Percentiles rank a stretch among this genome's conserved stretches.
These are phyloP conservation scores for Varanus salvator DNA, from an alignment of 2,113 vertebrate species.

Conservation along the genomic window DNA sequence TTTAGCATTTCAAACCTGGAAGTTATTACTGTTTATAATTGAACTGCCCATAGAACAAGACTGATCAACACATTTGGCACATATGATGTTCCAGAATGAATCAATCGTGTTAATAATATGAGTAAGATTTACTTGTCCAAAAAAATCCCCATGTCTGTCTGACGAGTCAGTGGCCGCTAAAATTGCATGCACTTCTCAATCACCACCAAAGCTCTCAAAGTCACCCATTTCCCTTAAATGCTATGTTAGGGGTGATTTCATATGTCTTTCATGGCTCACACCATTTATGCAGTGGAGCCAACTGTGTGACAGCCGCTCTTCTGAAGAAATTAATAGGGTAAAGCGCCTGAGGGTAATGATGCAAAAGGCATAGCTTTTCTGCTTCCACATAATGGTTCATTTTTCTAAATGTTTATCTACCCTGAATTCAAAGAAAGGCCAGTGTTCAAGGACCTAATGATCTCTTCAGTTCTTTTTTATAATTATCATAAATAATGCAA, in stretches of 20 bases:
- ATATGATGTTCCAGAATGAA: slow-evolving; percentile 50
- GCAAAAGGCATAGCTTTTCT: slow-evolving; percentile 23
- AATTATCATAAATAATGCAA: background rate
- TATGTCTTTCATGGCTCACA: slow-evolving; percentile 64
- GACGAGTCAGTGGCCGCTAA: slow-evolving; percentile 43
- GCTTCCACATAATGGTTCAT: slow-evolving; percentile 51
- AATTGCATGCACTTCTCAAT: slow-evolving; percentile 49
- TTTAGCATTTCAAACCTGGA: slow-evolving; percentile 66
- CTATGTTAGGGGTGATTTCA: slow-evolving; percentile 65
- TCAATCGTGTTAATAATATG: slow-evolving; percentile 57
- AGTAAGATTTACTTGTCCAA: slow-evolving; percentile 29
- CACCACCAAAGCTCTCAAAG: slow-evolving; percentile 47
- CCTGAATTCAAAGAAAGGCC: slow-evolving; percentile 23
- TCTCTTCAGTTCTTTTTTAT: slow-evolving; percentile 10
- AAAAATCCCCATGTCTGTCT: slow-evolving; percentile 39
- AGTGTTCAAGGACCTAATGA: background rate
- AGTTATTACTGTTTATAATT: slow-evolving; percentile 67
- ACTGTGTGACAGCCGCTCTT: slow-evolving; percentile 62
- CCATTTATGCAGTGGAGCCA: slow-evolving; percentile 65
- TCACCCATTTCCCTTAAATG: slow-evolving; percentile 65
- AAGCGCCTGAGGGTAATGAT: slow-evolving; percentile 56
- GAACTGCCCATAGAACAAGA: slow-evolving; percentile 62
- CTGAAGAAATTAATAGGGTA: slow-evolving; percentile 55
- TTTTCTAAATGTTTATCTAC: slow-evolving; percentile 50
- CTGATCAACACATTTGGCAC: slow-evolving; percentile 61